Percentiles rank a stretch among this genome's conserved stretches.
Conservation (phyloP, 2,888 invertebrate genomes). For the Chalcosyrphus nemorum region DNA sequence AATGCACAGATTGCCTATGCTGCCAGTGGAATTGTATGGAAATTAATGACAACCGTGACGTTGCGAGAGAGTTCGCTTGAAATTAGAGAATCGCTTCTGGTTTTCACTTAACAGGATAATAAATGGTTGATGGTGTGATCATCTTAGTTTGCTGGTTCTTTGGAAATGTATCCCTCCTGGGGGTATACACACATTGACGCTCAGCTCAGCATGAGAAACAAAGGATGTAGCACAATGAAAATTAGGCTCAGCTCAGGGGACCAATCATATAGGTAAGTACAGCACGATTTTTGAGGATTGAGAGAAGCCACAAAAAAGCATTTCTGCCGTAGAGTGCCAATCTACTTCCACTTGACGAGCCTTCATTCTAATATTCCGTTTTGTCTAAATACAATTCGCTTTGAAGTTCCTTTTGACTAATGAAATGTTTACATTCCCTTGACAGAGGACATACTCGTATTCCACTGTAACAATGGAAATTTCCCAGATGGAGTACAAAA, state of each 20-base stretch:
- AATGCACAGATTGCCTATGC: conserved; percentile 57
- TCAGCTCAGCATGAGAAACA: neutral
- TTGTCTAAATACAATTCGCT: conserved; percentile 41
- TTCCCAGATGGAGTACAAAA: neutral
- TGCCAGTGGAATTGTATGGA: conserved; percentile 58
- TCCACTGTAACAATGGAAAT: conserved; percentile 1
- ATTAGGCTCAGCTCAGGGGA: neutral
- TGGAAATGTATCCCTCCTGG: conserved; percentile 43
- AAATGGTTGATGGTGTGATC: conserved; percentile 46
- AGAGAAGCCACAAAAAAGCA: neutral
- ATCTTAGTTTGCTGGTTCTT: conserved; percentile 39
- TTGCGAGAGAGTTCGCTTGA: conserved; percentile 52
- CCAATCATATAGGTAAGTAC: neutral
- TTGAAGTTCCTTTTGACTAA: conserved; percentile 31
- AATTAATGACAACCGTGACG: conserved; percentile 64
- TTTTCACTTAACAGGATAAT: conserved; percentile 69
- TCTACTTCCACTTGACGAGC: conserved; percentile 5
- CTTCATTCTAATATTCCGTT: conserved; percentile 16
- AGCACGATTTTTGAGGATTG: neutral
- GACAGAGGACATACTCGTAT: conserved; percentile 4
- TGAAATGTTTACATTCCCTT: conserved; percentile 30
- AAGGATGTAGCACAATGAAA: neutral
- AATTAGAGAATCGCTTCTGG: conserved; percentile 70
- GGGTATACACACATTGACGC: conserved; percentile 19
- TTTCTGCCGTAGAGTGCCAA: conserved; percentile 14